Conservation (phyloP, 37 sponge, comb jelly and placozoan species). For the Lycopodina hypogea region DNA sequence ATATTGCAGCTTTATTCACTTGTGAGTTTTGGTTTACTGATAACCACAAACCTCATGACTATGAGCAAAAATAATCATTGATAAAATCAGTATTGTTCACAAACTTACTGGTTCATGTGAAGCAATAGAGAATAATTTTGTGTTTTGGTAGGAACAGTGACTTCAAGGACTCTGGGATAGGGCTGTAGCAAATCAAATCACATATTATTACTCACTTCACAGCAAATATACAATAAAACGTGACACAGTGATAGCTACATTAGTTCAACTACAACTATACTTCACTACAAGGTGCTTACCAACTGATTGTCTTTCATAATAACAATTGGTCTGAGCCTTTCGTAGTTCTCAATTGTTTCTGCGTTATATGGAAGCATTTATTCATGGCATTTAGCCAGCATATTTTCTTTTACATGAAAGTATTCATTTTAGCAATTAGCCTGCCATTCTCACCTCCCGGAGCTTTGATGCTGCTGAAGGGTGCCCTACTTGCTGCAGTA, state of each 20-base stretch:
- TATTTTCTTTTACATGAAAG: neutral
- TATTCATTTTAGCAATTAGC: neutral
- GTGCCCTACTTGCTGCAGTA: neutral
- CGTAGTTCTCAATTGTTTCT: conserved; percentile 48
- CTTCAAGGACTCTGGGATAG: conserved; percentile 1
- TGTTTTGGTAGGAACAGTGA: neutral
- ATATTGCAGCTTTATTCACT: no score
- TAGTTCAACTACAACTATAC: neutral
- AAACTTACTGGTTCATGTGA: conserved; percentile 23
- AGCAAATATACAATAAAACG: no score
- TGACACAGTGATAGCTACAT: no score
- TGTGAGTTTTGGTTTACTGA: no score
- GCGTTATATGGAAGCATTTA: neutral
- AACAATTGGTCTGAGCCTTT: conserved; percentile 26
- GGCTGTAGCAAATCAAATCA: conserved; percentile 6
- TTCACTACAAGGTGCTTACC: neutral
- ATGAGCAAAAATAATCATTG: no score
- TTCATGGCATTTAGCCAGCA: neutral
- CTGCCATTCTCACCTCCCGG: conserved; percentile 23
- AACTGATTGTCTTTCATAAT: neutral
- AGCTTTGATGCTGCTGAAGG: conserved; percentile 34
- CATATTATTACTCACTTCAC: no score
- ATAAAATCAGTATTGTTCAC: neutral
- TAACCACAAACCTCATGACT: no score
- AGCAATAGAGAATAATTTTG: conserved; percentile 9